Evolutionary conservation across 2,113 vertebrate species (phyloP).

Genomic region (Aspiorhynchus laticeps): DNA sequence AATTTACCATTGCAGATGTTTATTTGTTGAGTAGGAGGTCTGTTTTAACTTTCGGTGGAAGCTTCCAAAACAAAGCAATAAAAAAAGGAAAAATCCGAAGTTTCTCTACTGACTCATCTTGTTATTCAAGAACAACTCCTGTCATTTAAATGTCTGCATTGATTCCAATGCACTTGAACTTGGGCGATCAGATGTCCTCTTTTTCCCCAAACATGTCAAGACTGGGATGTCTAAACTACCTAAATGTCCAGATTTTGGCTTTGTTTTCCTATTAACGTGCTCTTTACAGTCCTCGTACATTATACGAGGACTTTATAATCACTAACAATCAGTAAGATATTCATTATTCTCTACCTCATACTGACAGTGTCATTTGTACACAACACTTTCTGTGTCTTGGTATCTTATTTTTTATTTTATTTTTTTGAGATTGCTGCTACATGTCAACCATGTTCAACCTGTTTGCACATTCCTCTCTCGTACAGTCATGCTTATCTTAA

Average conservation of each 20-base stretch:
- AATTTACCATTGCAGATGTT: background rate
- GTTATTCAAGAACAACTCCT: background rate
- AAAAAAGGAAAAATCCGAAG: background rate
- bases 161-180: background rate
- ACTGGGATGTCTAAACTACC: background rate
- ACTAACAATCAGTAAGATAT: too few relatives aligned
- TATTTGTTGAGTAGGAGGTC: background rate
- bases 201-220: background rate
- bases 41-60: background rate
- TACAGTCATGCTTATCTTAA: too few relatives aligned
- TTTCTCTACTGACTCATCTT: background rate
- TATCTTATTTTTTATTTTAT: too few relatives aligned
- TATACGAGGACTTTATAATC: too few relatives aligned
- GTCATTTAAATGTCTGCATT: background rate
- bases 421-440: too few relatives aligned
- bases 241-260: background rate
- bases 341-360: too few relatives aligned
- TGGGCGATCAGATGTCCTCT: background rate
- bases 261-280: background rate
- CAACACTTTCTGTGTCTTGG: too few relatives aligned
- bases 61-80: constrained; percentile 25
- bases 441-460: too few relatives aligned
- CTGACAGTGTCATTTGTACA: too few relatives aligned
- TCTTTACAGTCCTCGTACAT: too few relatives aligned
- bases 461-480: too few relatives aligned